Evolutionary conservation across 2,797 vertebrate species (phyloP), one percentile per base, ranked within the genome.

Genomic region (Chrysocyon brachyurus): DNA sequence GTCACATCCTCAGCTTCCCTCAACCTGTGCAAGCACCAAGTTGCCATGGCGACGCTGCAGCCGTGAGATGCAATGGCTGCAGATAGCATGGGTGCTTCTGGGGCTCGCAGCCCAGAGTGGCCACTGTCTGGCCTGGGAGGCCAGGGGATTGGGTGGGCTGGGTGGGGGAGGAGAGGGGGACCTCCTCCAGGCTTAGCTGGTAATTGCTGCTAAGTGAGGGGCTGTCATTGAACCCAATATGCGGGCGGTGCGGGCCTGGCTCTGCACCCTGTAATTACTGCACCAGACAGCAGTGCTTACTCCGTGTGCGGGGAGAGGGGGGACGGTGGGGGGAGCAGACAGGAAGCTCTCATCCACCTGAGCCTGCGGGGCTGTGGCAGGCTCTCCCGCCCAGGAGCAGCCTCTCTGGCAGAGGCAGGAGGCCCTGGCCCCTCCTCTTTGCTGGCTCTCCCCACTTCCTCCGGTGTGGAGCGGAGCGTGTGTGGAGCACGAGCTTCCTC

Each of bases 181-280:
- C 87, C 40, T 96, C 85, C 90, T 95, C 72, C 31, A 91, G 90
- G 94, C 94, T 84, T 15, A 19, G 87, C 97, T 94, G 90, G 95
- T 96, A 97, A 98, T 90, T 98, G 97, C 93, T 4, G 61, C 97
- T 97, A 97, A 98, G 96, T 96, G 97, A 97, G 91, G 94, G 93
- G 90, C 96, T 96, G 94, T 97, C 97, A 98, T 16, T 84, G 94
- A 97, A 90, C 81, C 94, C 90, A 88, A 84, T 90, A 66, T 33
- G 72, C 28, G 14, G 33, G 54, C 3, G 6, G 49, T 1, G 68
- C 73, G 77, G 91, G 72, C 73, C 91, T 31, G 36, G 24, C 57
- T 93, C 94, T 56, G 46, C 73, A 97, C 96, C 97, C 96, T 97
- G 66, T 97, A 97, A 98, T 98, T 97, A 98, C 97, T 54, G 95